Conservation (phyloP, 1,140 invertebrate species). For the Achroia grisella region DNA sequence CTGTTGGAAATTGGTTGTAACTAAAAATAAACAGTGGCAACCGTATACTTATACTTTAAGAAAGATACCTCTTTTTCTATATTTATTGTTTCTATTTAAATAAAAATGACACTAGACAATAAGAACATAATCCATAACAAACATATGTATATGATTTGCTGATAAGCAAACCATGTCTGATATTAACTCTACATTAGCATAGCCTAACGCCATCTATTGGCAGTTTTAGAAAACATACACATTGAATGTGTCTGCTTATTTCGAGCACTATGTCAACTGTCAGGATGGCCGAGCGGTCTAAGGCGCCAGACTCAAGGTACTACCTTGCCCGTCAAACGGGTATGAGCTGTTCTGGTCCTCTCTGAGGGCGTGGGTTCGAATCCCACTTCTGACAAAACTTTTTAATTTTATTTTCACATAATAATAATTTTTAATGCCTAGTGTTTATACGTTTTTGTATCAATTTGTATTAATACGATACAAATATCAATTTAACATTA, state of each 20-base stretch:
- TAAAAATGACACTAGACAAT: too few species aligned
- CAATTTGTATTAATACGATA: neutral
- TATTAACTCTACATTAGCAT: too few species aligned
- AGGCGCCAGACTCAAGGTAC: slow-evolving; percentile 79
- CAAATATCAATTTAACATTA: too few species aligned
- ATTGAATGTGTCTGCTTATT: slow-evolving; percentile 1
- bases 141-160: too few species aligned
- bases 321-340: slow-evolving; percentile 10
- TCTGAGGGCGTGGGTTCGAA: slow-evolving; percentile 91
- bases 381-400: slow-evolving; percentile 87
- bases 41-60: too few species aligned
- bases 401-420: slow-evolving; percentile 40
- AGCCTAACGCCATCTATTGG: neutral
- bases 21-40: too few species aligned
- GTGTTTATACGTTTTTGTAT: neutral
- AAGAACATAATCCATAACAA: too few species aligned
- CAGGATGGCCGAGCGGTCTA: slow-evolving; percentile 81
- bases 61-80: too few species aligned
- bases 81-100: too few species aligned
- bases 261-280: slow-evolving; percentile 28
- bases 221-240: neutral
- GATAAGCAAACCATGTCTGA: too few species aligned
- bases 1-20: too few species aligned
- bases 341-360: slow-evolving; percentile 83
- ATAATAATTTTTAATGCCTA: neutral